Evolutionary conservation across 2,113 vertebrate genomes (phyloP).

Genomic region (Siniperca knerii): DNA sequence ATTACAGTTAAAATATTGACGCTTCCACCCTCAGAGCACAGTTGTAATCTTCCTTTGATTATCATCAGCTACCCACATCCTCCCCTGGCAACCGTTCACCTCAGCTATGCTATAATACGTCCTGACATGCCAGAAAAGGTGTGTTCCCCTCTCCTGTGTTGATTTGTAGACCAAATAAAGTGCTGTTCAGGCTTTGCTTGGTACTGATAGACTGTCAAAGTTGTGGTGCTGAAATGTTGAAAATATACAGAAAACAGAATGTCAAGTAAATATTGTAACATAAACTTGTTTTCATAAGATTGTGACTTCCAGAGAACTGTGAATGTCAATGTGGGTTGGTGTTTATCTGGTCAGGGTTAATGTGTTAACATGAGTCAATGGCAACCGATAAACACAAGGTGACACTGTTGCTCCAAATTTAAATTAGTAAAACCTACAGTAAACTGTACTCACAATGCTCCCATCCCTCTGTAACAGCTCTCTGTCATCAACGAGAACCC

Average conservation of each 20-base stretch:
- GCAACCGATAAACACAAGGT: slow-evolving; percentile 7
- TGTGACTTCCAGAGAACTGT: background rate
- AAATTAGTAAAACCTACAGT: background rate
- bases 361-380: background rate
- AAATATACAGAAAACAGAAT: background rate
- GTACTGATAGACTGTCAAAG: background rate
- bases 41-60: background rate
- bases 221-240: background rate
- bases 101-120: slow-evolving; percentile 1
- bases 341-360: background rate
- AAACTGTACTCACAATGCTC: background rate
- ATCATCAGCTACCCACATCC: background rate
- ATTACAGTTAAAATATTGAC: background rate
- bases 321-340: background rate
- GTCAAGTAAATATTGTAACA: background rate
- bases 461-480: no score
- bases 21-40: no score
- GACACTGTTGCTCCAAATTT: slow-evolving; percentile 25
- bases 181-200: background rate
- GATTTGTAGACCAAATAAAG: background rate
- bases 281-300: background rate
- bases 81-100: background rate
- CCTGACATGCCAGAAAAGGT: slow-evolving; percentile 22
- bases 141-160: background rate
- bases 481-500: no score